Evolutionary conservation across 2,113 vertebrate species (phyloP).

Genomic region (Eurypyga helias): DNA sequence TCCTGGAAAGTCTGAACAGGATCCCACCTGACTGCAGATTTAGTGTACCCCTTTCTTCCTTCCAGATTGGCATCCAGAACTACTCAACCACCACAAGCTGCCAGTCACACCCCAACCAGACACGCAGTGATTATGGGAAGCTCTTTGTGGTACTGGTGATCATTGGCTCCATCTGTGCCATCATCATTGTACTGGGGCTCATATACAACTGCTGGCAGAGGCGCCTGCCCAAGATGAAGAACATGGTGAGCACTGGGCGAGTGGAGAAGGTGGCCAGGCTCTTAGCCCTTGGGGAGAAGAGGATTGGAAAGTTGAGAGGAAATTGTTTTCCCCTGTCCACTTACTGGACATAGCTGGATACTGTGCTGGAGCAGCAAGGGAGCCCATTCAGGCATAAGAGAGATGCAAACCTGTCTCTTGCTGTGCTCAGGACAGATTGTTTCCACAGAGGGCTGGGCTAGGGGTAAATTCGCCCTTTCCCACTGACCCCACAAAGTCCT

Average conservation of each 20-base stretch:
- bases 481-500: neutral
- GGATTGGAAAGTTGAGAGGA: neutral
- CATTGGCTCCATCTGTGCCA: slow-evolving; percentile 92
- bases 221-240: slow-evolving; percentile 89
- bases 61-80: slow-evolving; percentile 91
- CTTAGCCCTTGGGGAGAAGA: neutral
- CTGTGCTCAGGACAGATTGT: neutral
- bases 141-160: slow-evolving; percentile 95
- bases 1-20: neutral
- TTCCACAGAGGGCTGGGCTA: neutral
- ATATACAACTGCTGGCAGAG: slow-evolving; percentile 98
- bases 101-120: slow-evolving; percentile 84
- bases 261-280: neutral
- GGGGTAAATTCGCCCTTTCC: neutral
- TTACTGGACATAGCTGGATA: neutral
- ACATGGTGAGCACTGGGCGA: slow-evolving; percentile 78
- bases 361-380: neutral
- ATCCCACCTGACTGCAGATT: neutral
- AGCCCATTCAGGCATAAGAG: neutral
- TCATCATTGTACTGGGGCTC: slow-evolving; percentile 92
- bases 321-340: neutral
- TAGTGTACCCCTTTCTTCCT: neutral
- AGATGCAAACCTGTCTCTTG: neutral
- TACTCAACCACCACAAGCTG: slow-evolving; percentile 88
- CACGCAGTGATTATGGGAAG: slow-evolving; percentile 93